Base-by-base conservation (phyloP, 2,888 invertebrate genomes). In the Drosophila paracracens region DNA sequence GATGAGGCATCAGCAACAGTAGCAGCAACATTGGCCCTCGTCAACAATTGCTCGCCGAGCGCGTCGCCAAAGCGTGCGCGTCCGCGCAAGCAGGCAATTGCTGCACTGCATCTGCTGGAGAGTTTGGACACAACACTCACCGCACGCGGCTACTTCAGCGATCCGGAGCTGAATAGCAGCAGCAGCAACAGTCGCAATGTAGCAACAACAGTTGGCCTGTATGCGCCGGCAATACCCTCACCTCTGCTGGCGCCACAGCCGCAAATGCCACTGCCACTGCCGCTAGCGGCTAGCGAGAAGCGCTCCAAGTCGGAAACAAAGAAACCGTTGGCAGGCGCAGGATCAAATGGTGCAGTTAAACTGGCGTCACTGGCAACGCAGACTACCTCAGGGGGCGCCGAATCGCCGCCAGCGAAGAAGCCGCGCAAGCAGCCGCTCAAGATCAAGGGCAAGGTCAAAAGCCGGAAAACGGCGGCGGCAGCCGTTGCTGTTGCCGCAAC, bases 301-400 rank as follows among this genome's bases (percentile, higher is more conserved):
- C 89, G 95, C 90, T 92, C 94, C 91, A 92, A 94, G 91, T 91
- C 94, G 78, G 88, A 94, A 91, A 91, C 93, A 75, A 92, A 95
- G 91, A 92, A 93, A 89, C 90, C 94, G 92, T 51, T 70, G 38
- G 29, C 31, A 2, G 58, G 68, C 7, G n/a, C 25, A 21, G 43
- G 11, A 6, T 13, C 65, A 38, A 56, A 67, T 40, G 56, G 36
- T 66, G 54, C 54, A 13, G 67, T 46, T 33, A 61, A 54, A 29
- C 10, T 70, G 48, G 63, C 53, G 52, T 59, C 70, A 53, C 50
- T 68, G 27, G 68, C 61, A 31, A 60, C 78, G 48, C 70, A 59
- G 74, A 68, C 81, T 82, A 81, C 76, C 76, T 77, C 83, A 79
- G 71, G 52, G 43, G 59, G 46, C 33, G 63, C 16, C 27, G 63